Evolutionary conservation across 2,113 vertebrate species (phyloP), one percentile per base, ranked within the genome.

Genomic region (Lepisosteus osseus): DNA sequence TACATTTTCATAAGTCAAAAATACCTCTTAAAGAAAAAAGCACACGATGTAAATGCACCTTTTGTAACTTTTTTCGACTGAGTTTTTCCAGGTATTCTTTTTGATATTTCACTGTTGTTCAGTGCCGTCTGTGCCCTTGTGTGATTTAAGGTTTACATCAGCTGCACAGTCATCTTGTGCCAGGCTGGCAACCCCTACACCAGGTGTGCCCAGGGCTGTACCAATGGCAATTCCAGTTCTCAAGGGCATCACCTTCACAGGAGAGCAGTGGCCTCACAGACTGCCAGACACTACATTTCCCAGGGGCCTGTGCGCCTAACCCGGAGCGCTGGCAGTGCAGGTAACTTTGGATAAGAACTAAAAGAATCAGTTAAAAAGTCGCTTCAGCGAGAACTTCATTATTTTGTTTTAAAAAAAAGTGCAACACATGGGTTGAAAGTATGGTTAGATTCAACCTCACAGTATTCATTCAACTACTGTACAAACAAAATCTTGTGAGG

Each of bases 81-180:
- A 29, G 29, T 29, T 29, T 29, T 29, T 29, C 29, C 29, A 29
- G 29, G 29, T 29, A 29, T 29, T 29, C 29, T 29, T 29, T 29
- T 29, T 29, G 29, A 29, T 29, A 29, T 6, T 51, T 51, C 47
- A 51, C 5, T 51, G 47, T 5, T 51, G 1, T 51, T 51, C 9
- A 51, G 29, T 29, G 1, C 29, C 29, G 29, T 1, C 47, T 51
- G 0, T 5, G 9, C 47, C 47, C 47, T 51, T 44, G 43, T 54
- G 45, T 65, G 14, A 13, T 7, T 3, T 29, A 56, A 86, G 86
- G 84, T 86, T 55, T 85, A 84, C 75, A 71, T 88, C 75, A 84
- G 68, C 14, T 88, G 85, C 69, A 72, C 71, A 0, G 81, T 88
- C 54, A 51, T 87, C 61, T 63, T 88, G 72, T 87, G 86, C 76